These are phyloP conservation scores for Drosophila bifasciata DNA, from an alignment of 1,140 invertebrate species.

Conservation along the genomic window DNA sequence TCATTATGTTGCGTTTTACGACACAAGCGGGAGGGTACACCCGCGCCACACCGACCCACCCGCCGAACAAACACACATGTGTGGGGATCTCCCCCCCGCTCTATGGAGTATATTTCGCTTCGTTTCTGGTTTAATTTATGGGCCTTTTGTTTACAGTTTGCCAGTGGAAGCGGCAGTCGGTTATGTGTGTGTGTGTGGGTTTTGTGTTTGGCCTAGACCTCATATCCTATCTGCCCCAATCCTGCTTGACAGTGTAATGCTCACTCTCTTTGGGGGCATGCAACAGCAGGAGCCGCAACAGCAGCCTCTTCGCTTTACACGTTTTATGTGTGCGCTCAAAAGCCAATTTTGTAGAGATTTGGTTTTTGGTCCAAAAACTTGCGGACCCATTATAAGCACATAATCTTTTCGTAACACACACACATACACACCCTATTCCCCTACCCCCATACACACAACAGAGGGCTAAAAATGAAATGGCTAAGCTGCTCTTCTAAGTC, in stretches of 20 bases:
- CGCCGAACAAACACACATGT: too few relatives aligned
- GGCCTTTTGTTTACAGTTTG: constrained; percentile 44
- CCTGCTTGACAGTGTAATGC: constrained; percentile 71
- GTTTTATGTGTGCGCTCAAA: constrained; percentile 82
- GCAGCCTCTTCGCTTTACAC: constrained; percentile 51
- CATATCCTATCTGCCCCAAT: constrained; percentile 60
- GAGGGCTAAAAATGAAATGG: constrained; percentile 70
- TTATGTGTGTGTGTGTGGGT: constrained; percentile 20
- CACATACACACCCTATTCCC: constrained; percentile 15
- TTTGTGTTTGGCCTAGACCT: constrained; percentile 52
- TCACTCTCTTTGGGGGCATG: constrained; percentile 5
- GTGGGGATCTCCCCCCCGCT: neutral
- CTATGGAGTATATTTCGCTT: constrained; percentile 52
- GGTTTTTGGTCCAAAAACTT: constrained; percentile 61
- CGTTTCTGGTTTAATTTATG: constrained; percentile 75
- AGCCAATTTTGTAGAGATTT: constrained; percentile 81
- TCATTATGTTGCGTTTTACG: constrained; percentile 80
- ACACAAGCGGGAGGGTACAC: constrained; percentile 58
- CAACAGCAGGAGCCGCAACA: constrained; percentile 11
- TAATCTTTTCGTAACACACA: constrained; percentile 76
- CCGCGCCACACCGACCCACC: too few relatives aligned
- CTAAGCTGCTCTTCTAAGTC: constrained; percentile 52
- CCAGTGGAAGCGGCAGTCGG: too few relatives aligned
- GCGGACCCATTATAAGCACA: constrained; percentile 81
- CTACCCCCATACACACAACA: constrained; percentile 18